Evolutionary conservation across 2,888 invertebrate genomes (phyloP), one percentile per base, ranked within the genome.

Genomic region (Cetonia aurata): DNA sequence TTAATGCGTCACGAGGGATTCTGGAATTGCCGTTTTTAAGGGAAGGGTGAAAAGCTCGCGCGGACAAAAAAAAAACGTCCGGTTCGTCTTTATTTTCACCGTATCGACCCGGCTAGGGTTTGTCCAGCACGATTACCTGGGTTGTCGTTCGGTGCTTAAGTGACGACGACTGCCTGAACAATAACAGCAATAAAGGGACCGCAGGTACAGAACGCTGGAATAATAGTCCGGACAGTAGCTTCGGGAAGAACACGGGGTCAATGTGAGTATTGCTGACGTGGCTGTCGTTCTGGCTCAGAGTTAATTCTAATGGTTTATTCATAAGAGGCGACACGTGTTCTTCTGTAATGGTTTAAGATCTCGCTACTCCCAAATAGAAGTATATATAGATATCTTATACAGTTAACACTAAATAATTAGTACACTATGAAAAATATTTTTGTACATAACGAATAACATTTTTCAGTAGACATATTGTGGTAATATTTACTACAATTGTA

Each of bases 261-360:
- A 62, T 48, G 62, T 62, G 33, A 62, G 48, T 50, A 50, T 62
- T 31, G 62, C 31, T 42, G 62, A 62, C 48, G 48, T 50, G 48
- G 48, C 17, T 41, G 56, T 48, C 48, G 62, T 62, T 33, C 48
- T 33, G 25, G 62, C 62, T 62, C 15, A 56, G 48, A n/a, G 13
- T 48, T 62, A 31, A 15, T 33, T 33, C 46, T 62, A 46, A 62
- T 62, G 62, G 48, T 62, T 62, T 62, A 62, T 62, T 62, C 62
- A 62, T 62, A 48, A 62, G 33, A 31, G 48, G 33, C 33, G 62
- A 62, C 62, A 62, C 62, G 62, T 62, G 62, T 48, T 62, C 33
- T 4, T 62, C 62, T 48, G 33, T 62, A 62, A 48, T 62, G 62
- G 31, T 62, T 48, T 62, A 62, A 4, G 4, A 25, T 25, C 62